A percentile compares a stretch with the other conserved stretches of the same genome.
Evolutionary conservation across 2,113 vertebrate species (phyloP).

Genomic region (Mola mola): DNA sequence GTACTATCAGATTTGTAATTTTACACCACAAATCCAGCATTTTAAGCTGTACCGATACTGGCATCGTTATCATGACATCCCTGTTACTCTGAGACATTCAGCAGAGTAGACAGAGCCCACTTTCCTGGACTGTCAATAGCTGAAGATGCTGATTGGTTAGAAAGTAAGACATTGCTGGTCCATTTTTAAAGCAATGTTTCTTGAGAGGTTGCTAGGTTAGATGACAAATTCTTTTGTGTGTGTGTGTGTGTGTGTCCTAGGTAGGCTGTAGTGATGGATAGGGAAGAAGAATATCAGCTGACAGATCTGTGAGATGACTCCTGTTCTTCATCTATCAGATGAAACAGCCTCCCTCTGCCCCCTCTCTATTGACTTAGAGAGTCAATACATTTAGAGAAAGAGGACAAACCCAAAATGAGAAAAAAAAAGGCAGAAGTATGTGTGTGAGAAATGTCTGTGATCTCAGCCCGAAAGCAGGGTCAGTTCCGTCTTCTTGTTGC

Average conservation of each 20-base stretch:
- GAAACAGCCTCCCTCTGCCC: constrained; percentile 20
- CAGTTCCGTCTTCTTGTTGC: background rate
- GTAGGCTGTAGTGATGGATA: constrained; percentile 61
- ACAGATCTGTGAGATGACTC: constrained; percentile 58
- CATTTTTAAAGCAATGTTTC: constrained; percentile 15
- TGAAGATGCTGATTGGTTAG: constrained; percentile 1
- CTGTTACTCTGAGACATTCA: background rate
- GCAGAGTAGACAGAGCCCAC: background rate
- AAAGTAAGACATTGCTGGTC: constrained; percentile 18
- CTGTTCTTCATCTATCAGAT: constrained; percentile 69
- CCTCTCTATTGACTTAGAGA: too few species aligned
- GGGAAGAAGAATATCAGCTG: constrained; percentile 39
- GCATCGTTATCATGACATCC: background rate
- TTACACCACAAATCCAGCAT: too few species aligned
- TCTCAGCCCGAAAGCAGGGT: too few species aligned
- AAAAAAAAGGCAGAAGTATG: background rate
- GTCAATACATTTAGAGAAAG: too few species aligned
- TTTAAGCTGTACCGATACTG: too few species aligned
- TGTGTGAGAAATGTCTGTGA: too few species aligned
- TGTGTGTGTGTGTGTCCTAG: constrained; percentile 39
- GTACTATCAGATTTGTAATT: too few species aligned
- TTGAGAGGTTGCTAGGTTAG: constrained; percentile 6
- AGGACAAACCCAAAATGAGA: background rate
- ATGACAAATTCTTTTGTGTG: constrained; percentile 8
- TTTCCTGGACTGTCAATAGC: background rate